These are phyloP conservation scores for Kryphioiulus occultus DNA, from an alignment of 2,888 invertebrate genomes.

Conservation along the genomic window DNA sequence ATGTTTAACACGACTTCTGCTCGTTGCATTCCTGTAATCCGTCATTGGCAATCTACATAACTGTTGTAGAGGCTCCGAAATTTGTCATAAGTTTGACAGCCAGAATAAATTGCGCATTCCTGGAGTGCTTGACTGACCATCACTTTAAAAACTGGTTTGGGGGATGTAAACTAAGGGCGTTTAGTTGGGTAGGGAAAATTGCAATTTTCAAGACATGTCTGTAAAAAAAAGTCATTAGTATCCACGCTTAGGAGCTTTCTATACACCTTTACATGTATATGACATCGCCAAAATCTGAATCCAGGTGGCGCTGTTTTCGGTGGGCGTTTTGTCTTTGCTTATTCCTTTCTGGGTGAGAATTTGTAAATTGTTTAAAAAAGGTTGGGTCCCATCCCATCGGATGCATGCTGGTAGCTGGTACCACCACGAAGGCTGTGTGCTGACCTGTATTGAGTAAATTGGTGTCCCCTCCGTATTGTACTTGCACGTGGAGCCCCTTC, in stretches of 20 bases:
- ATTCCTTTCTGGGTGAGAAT: background rate
- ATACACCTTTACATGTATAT: no score
- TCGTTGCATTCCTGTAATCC: slow-evolving; percentile 17
- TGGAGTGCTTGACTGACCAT: background rate
- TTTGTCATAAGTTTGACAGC: slow-evolving; percentile 12
- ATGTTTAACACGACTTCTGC: background rate
- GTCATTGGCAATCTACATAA: background rate
- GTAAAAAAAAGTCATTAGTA: no score
- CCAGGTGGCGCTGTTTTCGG: background rate
- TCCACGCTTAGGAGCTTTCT: no score
- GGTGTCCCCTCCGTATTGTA: background rate
- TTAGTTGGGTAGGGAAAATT: background rate
- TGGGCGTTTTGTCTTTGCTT: background rate
- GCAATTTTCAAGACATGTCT: no score
- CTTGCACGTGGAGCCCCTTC: slow-evolving; percentile 26
- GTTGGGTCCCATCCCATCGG: no score
- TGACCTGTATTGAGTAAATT: slow-evolving; percentile 18
- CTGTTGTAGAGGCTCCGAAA: background rate
- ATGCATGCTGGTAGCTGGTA: background rate
- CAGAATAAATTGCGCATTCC: slow-evolving; percentile 1
- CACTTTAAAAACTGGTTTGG: background rate
- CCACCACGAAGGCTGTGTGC: background rate
- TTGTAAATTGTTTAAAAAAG: slow-evolving; percentile 29
- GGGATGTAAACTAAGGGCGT: background rate
- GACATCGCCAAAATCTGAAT: no score